Evolutionary conservation across 1,140 invertebrate species (phyloP).

Genomic region (Galleria mellonella): DNA sequence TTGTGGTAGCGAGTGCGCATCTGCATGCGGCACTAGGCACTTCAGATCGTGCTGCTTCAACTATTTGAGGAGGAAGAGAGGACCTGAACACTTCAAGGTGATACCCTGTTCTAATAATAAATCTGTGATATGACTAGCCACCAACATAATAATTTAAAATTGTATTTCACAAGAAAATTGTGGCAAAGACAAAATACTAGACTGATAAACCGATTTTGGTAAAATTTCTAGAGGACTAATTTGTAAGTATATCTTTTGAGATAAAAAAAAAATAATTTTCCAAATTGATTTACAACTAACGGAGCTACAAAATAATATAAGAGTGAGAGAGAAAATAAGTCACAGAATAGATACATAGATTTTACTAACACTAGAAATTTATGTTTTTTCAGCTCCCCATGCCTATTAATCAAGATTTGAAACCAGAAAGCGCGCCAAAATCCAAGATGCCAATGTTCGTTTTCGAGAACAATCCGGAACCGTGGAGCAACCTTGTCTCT

Average conservation of each 20-base stretch:
- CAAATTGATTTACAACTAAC: too few relatives aligned
- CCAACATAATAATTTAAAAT: too few relatives aligned
- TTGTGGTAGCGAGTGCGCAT: conserved; percentile 73
- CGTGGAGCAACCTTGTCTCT: conserved; percentile 17
- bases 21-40: conserved; percentile 74
- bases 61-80: conserved; percentile 51
- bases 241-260: too few relatives aligned
- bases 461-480: conserved; percentile 23
- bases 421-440: conserved; percentile 3
- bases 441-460: conserved; percentile 13
- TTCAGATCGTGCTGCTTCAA: conserved; percentile 71
- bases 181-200: too few relatives aligned
- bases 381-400: conserved; percentile 19
- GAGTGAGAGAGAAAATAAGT: too few relatives aligned
- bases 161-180: too few relatives aligned
- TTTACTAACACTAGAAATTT: not conserved
- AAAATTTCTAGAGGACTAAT: too few relatives aligned
- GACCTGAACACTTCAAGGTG: conserved; percentile 20
- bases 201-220: too few relatives aligned
- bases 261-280: too few relatives aligned
- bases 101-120: too few relatives aligned
- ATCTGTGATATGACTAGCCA: too few relatives aligned
- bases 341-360: not conserved
- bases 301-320: too few relatives aligned
- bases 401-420: conserved; percentile 17